Evolutionary conservation across 2,113 vertebrate genomes (phyloP), one percentile per base, ranked within the genome.

Genomic region (Tor tambroides): DNA sequence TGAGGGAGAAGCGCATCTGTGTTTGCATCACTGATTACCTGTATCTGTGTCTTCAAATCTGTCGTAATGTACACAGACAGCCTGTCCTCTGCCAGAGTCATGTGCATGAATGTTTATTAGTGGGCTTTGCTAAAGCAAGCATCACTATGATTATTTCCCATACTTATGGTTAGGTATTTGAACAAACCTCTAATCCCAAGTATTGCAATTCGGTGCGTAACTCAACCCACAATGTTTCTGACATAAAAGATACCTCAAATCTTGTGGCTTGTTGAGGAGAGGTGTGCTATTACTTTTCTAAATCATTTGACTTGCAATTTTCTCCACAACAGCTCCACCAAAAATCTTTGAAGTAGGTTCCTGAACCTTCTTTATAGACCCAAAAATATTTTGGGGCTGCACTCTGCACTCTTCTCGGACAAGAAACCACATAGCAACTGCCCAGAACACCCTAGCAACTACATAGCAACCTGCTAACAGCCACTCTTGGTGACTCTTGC

Each of bases 121-220:
- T 28, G n/a, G 38, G 38, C 3, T 61, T 61, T 80, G 19, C 28
- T 32, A 80, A 59, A 59, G 78, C 78, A 56, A 21, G 49, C 76
- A 80, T 80, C 54, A 3, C 54, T 80, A 38, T 61, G 59, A 56
- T 30, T 56, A 35, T 79, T 56, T 28, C 49, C 30, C 19, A 54
- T 78, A 21, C 26, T 54, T 49, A 54, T 19, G 49, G 26, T 78
- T 54, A 49, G 26, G 46, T 26, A 54, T 51, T 59, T 59, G 28
- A 56, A 59, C 77, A 80, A 35, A 35, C 17, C 77, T 80, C 72
- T 76, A 76, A 76, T 76, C 72, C 72, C 14, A 26, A 72, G 23
- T 46, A 46, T 75, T 28, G 41, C 72, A 76, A 8, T 46, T 46
- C 41, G 1, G n/a, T 26, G 61, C n/a, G 1, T 63, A 46, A n/a